Conservation (phyloP, 2,888 invertebrate species). For the Timema cristinae region DNA sequence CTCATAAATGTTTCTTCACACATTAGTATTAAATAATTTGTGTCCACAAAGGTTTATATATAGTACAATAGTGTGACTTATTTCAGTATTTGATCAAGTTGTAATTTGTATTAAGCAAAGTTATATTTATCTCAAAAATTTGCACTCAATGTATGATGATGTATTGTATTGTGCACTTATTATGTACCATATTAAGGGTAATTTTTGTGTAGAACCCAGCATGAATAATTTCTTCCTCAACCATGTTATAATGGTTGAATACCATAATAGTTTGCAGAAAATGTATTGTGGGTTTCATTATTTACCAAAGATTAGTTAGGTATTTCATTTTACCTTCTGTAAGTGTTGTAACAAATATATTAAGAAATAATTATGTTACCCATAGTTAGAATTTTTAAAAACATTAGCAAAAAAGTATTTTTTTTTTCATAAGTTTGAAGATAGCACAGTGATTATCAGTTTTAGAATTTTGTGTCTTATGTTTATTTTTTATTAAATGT, state of each 20-base stretch:
- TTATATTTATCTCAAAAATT: conserved; percentile 1
- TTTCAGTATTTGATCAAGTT: no score
- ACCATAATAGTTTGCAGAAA: conserved; percentile 11
- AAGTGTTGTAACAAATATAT: neutral
- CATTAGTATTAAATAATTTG: no score
- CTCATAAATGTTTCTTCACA: no score
- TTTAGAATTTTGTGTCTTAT: no score
- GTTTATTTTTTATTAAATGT: no score
- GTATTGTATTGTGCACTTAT: conserved; percentile 6
- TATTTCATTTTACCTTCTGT: neutral
- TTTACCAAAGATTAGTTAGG: conserved; percentile 13
- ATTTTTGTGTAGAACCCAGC: neutral
- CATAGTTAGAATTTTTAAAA: no score
- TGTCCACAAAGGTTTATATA: no score
- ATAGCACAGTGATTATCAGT: no score
- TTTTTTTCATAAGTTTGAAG: no score
- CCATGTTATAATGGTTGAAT: conserved; percentile 15
- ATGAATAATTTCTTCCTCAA: neutral
- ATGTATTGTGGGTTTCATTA: neutral
- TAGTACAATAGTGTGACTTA: no score
- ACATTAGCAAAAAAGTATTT: no score
- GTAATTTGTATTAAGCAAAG: neutral
- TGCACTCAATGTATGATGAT: neutral
- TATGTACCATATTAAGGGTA: neutral
- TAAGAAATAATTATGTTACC: no score